phyloP scores from a whole-genome alignment of 2,888 invertebrate genomes.

The Carabus problematicus region DNA sequence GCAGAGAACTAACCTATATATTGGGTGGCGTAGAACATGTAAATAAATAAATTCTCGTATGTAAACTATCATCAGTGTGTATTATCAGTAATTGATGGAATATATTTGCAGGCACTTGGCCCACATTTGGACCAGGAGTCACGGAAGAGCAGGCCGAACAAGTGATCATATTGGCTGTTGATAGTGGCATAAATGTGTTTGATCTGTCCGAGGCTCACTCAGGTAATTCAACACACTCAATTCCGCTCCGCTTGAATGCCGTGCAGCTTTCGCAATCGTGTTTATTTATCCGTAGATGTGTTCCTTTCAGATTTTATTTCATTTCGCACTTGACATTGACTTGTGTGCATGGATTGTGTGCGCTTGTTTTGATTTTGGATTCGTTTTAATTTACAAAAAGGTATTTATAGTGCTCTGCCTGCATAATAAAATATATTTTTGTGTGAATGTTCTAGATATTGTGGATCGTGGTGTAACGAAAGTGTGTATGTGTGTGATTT shows the following conservation, averaged over 20 bases:
- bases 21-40: neutral
- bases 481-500: too few relatives aligned
- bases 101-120: slow-evolving; percentile 79
- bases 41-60: neutral
- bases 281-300: slow-evolving; percentile 9
- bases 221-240: slow-evolving; percentile 56
- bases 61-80: too few relatives aligned
- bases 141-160: slow-evolving; percentile 89
- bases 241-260: neutral
- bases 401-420: too few relatives aligned
- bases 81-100: neutral
- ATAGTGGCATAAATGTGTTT: slow-evolving; percentile 95
- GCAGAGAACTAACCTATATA: too few relatives aligned
- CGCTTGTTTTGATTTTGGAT: neutral
- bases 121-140: slow-evolving; percentile 79
- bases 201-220: slow-evolving; percentile 95
- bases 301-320: slow-evolving; percentile 16
- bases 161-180: slow-evolving; percentile 89
- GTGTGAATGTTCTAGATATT: too few relatives aligned
- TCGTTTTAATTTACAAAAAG: slow-evolving; percentile 1
- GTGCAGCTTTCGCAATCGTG: neutral
- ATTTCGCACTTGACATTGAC: neutral
- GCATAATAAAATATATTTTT: too few relatives aligned
- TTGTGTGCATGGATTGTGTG: slow-evolving; percentile 5
- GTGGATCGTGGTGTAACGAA: too few relatives aligned